Base-by-base conservation (phyloP, 1,140 invertebrate species). In the Aphaenogaster floridana region DNA sequence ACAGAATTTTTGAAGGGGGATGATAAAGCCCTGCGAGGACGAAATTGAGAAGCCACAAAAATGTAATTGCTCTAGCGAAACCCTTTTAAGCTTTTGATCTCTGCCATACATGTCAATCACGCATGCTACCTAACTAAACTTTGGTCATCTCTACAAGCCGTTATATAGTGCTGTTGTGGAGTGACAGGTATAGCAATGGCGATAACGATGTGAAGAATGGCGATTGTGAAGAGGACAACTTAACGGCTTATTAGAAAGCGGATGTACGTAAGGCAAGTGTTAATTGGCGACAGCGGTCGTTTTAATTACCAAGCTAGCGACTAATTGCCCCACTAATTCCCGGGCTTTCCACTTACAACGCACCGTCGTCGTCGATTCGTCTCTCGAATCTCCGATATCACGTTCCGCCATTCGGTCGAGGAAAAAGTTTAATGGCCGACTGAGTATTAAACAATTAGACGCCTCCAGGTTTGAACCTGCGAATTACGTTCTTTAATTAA, bases 241-340 rank as follows among this genome's bases (percentile, higher is more conserved):
- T 63, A 85, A 78, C 17, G 63, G 54, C 39, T 59, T 64, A 68
- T 76, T 85, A 69, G 63, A 77, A 81, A 50, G 50, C 69, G 61
- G 76, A 54, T 17, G 42, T 63, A 76, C 83, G 48, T 42, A 86
- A 64, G 71, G 36, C 48, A 21, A 80, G 77, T 68, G 77, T 61
- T 69, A 86, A 86, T 81, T 57, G 77, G 77, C 64, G 64, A 57
- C 48, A 54, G 42, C 50, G 66, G 61, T 86, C 74, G 84, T 86
- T 86, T 86, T 86, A 86, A 86, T 86, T 86, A 79, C 85, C 77
- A 34, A 34, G 77, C 78, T 39, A 81, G 52, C 76, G 77, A 81
- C 42, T 86, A 86, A 86, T 81, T 86, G 85, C 85, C 64, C 8
- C 45, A 68, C 85, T 86, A 86, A 86, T 81, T 86, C 85, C 64